Base-by-base conservation (phyloP, 2,888 invertebrate species). In the Orchestes rusci region DNA sequence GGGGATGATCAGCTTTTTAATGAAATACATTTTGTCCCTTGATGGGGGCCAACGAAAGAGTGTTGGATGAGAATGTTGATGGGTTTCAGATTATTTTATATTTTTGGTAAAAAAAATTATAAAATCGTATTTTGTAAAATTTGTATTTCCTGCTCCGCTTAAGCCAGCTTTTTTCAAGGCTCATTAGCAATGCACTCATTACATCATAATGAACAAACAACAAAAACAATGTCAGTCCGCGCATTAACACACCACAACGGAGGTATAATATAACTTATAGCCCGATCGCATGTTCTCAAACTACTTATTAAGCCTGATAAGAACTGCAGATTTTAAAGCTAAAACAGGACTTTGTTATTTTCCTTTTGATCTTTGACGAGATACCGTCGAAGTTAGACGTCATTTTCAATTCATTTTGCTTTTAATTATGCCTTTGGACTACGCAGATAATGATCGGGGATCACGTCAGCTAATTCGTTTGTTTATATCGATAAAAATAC, bases 1-100 rank as follows among this genome's bases (percentile, higher is more conserved):
- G 39, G 43, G 43, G 42, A 47, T 47, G 43, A 44, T 48, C 48
- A 48, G 48, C 38, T 51, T 48, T 47, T 48, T 39, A 45, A 46
- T 43, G 30, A 44, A 43, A 41, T 47, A 40, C 48, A 46, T 29
- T 33, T 36, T 43, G 39, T 49, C 37, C 34, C 28, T 28, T 16
- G 34, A 34, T 23, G 35, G 19, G n/a, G n/a, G n/a, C n/a, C n/a
- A n/a, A n/a, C n/a, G n/a, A n/a, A n/a, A n/a, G n/a, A n/a, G n/a
- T n/a, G n/a, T n/a, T n/a, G n/a, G n/a, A n/a, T n/a, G n/a, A n/a
- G n/a, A n/a, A n/a, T n/a, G n/a, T n/a, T n/a, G n/a, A n/a, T n/a
- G n/a, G n/a, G n/a, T n/a, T n/a, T n/a, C n/a, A n/a, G n/a, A n/a
- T n/a, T n/a, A n/a, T n/a, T n/a, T n/a, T n/a, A n/a, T n/a, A n/a